phyloP scores from a whole-genome alignment of 2,113 vertebrate genomes.

The Saiga tatarica region DNA sequence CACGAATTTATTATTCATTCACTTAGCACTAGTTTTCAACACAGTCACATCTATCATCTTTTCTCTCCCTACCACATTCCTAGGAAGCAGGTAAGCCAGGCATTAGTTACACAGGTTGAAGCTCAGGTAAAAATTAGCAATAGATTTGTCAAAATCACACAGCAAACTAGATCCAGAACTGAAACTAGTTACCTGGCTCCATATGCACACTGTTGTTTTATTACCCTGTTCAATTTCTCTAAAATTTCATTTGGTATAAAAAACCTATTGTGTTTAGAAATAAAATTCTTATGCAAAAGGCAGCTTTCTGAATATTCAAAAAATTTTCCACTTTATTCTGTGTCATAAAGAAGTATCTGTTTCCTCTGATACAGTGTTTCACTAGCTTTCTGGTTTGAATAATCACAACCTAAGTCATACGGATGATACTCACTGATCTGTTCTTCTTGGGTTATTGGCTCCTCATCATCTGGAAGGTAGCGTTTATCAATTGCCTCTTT shows the following conservation, averaged over 20 bases:
- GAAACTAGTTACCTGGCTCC: not conserved
- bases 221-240: not conserved
- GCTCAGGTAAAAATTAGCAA: conserved; percentile 3
- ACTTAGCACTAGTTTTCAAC: not conserved
- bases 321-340: not conserved
- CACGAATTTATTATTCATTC: not conserved
- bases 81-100: not conserved
- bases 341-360: not conserved
- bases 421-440: conserved; percentile 86
- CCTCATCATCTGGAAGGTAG: conserved; percentile 97
- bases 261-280: not conserved
- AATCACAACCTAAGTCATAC: conserved; percentile 80
- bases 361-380: not conserved
- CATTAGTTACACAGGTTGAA: not conserved
- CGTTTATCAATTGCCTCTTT: conserved; percentile 99
- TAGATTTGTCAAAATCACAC: conserved; percentile 2
- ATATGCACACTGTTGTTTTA: not conserved
- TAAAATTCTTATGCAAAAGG: not conserved
- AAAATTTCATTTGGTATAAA: conserved; percentile 25
- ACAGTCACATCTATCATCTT: not conserved
- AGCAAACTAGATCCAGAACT: not conserved
- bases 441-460: conserved; percentile 90
- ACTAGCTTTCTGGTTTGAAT: not conserved
- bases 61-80: not conserved
- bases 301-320: not conserved